These are phyloP conservation scores for Eristalinus aeneus DNA, from an alignment of 2,888 invertebrate species.

Conservation along the genomic window DNA sequence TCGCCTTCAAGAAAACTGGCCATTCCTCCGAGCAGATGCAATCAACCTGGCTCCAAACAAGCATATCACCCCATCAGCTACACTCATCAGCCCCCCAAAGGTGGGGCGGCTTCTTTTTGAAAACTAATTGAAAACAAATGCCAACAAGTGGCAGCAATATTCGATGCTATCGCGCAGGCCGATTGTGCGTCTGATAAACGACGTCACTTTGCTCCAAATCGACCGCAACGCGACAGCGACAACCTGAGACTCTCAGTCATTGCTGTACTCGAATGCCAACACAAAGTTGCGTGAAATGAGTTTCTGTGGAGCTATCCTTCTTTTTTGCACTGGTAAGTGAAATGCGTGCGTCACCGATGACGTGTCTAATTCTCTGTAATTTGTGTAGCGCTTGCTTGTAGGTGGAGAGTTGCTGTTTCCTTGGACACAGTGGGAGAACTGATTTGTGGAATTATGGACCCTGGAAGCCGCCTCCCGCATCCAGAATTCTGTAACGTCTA, in stretches of 20 bases:
- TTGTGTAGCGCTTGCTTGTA: conserved; percentile 5
- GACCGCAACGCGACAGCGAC: not conserved
- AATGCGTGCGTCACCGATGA: not conserved
- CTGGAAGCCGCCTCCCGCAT: conserved; percentile 57
- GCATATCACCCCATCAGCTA: not conserved
- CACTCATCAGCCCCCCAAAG: not conserved
- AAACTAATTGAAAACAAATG: not conserved
- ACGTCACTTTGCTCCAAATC: not conserved
- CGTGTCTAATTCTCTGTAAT: not conserved
- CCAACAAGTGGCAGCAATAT: not conserved
- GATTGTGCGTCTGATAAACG: not conserved
- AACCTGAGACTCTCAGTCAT: not conserved
- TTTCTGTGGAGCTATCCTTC: not conserved
- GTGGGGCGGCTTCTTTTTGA: not conserved
- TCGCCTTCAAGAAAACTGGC: too few relatives aligned
- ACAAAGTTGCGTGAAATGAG: not conserved
- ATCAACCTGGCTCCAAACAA: not conserved
- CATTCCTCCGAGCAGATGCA: not conserved
- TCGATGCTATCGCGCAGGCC: not conserved
- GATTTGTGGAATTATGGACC: conserved; percentile 36
- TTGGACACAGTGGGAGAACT: conserved; percentile 54
- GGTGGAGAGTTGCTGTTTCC: not conserved
- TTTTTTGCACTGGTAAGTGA: conserved; percentile 25
- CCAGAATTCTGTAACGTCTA: conserved; percentile 68
- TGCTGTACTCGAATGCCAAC: not conserved